Conservation (phyloP, 2,797 vertebrate genomes). For the Lemur catta region DNA sequence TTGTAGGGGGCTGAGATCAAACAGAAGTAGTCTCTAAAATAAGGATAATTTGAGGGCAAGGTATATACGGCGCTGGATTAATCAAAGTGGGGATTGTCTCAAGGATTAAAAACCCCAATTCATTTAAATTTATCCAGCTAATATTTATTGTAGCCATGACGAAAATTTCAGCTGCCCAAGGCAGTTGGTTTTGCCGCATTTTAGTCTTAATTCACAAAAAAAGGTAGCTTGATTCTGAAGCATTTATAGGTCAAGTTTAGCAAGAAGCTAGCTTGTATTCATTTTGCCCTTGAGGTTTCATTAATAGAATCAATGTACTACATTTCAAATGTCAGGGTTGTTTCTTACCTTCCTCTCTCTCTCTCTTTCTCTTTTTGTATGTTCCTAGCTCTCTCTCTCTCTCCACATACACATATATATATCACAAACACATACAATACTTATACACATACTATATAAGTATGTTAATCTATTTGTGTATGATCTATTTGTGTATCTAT, state of each 20-base stretch:
- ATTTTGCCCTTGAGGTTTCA: accelerated
- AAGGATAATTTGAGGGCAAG: not conserved
- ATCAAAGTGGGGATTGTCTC: not conserved
- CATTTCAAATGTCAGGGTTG: not conserved
- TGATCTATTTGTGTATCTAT: no score
- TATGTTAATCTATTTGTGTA: not conserved
- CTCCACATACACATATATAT: not conserved
- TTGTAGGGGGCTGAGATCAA: not conserved
- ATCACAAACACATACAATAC: not conserved
- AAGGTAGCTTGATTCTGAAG: not conserved
- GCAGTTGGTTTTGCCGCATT: not conserved
- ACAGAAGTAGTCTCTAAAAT: not conserved
- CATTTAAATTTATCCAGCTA: not conserved
- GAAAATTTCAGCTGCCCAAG: not conserved
- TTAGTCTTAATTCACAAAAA: not conserved
- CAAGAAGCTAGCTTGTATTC: not conserved
- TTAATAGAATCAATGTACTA: not conserved
- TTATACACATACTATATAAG: not conserved
- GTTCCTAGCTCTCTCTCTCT: not conserved
- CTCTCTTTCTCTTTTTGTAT: not conserved
- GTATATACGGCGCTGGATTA: not conserved
- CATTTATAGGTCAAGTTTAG: not conserved
- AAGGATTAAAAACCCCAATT: not conserved
- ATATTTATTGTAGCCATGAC: not conserved
- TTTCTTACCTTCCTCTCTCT: not conserved